Percentiles rank a stretch among this genome's conserved stretches.
Conservation (phyloP, 2,888 invertebrate species). For the Sycophila texana region DNA sequence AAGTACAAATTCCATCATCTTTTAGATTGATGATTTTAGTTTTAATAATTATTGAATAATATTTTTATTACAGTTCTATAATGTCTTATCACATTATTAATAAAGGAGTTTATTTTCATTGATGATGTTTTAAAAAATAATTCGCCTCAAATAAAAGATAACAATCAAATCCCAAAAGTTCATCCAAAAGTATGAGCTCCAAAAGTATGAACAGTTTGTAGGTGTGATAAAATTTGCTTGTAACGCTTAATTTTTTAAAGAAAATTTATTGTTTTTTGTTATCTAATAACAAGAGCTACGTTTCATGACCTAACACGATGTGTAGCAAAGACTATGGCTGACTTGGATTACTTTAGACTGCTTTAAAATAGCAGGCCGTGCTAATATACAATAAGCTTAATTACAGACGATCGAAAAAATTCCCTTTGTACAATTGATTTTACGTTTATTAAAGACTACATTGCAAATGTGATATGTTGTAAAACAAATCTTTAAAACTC, state of each 20-base stretch:
- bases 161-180: too few relatives aligned
- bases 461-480: slow-evolving; percentile 13
- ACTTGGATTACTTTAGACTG: slow-evolving; percentile 45
- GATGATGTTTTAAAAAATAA: too few relatives aligned
- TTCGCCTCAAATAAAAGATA: too few relatives aligned
- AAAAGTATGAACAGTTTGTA: not conserved
- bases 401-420: slow-evolving; percentile 4
- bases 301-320: slow-evolving; percentile 28
- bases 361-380: slow-evolving; percentile 20
- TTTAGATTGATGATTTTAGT: too few relatives aligned
- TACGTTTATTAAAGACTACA: slow-evolving; percentile 21
- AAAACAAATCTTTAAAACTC: slow-evolving; percentile 8
- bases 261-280: slow-evolving; percentile 43
- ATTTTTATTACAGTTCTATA: not conserved
- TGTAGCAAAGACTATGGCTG: slow-evolving; percentile 37
- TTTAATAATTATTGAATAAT: not conserved
- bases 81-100: too few relatives aligned
- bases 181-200: too few relatives aligned
- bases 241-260: slow-evolving; percentile 30
- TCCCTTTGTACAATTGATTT: slow-evolving; percentile 17
- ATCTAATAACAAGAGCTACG: slow-evolving; percentile 41
- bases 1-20: not conserved
- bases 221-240: not conserved
- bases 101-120: too few relatives aligned
- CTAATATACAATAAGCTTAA: slow-evolving; percentile 28